These are phyloP conservation scores for Drosophila niveifrons DNA, from an alignment of 2,888 invertebrate genomes.

Conservation along the genomic window DNA sequence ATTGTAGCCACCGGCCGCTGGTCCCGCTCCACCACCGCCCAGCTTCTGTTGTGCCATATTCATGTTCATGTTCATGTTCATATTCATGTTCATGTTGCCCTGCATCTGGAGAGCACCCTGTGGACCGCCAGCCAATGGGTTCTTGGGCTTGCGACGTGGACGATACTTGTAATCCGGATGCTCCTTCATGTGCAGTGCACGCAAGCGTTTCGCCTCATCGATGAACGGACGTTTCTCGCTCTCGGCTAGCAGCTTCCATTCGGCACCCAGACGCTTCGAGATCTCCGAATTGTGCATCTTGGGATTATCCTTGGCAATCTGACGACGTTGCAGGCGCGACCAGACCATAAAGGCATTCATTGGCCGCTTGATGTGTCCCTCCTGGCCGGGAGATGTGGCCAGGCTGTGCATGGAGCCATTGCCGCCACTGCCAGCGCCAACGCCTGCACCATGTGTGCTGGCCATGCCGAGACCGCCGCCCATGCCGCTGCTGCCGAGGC, in stretches of 20 bases:
- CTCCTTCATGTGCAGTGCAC: conserved; percentile 95
- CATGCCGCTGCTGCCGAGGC: conserved; percentile 72
- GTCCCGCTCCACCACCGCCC: conserved; percentile 64
- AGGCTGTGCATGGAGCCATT: conserved; percentile 71
- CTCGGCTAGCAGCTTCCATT: conserved; percentile 96
- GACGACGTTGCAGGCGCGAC: conserved; percentile 95
- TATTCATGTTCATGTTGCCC: conserved; percentile 64
- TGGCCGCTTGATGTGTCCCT: conserved; percentile 96
- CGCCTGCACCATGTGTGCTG: conserved; percentile 39
- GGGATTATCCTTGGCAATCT: conserved; percentile 97
- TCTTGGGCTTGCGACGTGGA: conserved; percentile 93
- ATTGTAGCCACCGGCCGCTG: conserved; percentile 87
- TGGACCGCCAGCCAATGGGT: conserved; percentile 86
- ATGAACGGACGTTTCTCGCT: conserved; percentile 96
- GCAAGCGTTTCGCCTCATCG: conserved; percentile 96
- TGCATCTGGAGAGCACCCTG: conserved; percentile 82
- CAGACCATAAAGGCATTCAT: conserved; percentile 99
- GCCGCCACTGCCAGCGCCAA: conserved; percentile 27
- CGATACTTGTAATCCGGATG: conserved; percentile 96
- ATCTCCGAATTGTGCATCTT: conserved; percentile 97
- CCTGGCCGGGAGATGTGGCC: conserved; percentile 85
- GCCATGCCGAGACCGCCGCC: conserved; percentile 63
- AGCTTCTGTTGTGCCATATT: conserved; percentile 80
- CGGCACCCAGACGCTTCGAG: conserved; percentile 95
- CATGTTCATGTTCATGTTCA: conserved; percentile 59